Evolutionary conservation across 2,888 invertebrate species (phyloP).

Genomic region (Pherbina coryleti): DNA sequence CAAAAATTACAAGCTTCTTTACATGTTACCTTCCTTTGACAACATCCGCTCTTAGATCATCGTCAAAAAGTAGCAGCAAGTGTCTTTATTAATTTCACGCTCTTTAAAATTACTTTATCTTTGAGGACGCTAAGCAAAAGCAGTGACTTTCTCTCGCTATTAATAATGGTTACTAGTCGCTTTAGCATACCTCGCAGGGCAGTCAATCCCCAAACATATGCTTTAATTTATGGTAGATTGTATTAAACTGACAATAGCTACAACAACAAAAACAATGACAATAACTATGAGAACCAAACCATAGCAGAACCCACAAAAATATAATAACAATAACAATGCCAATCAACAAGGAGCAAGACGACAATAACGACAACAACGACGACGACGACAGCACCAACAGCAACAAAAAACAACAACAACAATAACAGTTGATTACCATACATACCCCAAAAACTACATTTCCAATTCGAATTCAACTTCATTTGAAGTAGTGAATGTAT

Average conservation of each 20-base stretch:
- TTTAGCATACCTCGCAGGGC: background rate
- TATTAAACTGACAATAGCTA: background rate
- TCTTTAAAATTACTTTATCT: no score
- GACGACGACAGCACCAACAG: conserved; percentile 27
- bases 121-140: no score
- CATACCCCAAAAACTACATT: background rate
- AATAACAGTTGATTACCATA: background rate
- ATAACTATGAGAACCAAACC: conserved; percentile 11
- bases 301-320: background rate
- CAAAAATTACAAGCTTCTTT: no score
- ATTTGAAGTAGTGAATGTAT: background rate
- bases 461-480: background rate
- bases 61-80: no score
- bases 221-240: conserved; percentile 21
- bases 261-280: background rate
- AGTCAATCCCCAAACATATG: conserved; percentile 25
- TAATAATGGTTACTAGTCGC: no score
- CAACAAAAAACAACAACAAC: background rate
- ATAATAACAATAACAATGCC: conserved; percentile 35
- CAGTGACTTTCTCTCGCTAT: no score
- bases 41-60: no score
- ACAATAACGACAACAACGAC: conserved; percentile 24
- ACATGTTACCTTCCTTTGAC: no score
- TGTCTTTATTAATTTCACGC: no score
- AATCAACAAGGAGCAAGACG: conserved; percentile 29